Conservation (phyloP, 2,888 invertebrate genomes). For the Tetragonula carbonaria region DNA sequence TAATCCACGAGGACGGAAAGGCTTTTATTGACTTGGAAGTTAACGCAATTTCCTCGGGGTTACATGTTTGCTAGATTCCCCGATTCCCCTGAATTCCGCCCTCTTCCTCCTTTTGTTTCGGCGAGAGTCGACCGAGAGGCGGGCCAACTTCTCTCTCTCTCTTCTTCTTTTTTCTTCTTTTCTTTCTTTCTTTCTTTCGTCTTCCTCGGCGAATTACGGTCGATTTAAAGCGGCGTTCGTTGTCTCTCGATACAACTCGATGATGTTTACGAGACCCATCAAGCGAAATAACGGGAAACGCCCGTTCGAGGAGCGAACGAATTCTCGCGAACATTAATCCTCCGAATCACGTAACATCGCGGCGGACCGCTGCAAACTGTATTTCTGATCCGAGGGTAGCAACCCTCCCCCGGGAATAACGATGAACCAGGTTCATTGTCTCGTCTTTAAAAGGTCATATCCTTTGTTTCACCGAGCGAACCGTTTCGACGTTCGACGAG, state of each 20-base stretch:
- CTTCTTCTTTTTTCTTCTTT: neutral
- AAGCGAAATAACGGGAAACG: neutral
- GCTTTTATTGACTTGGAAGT: slow-evolving; percentile 46
- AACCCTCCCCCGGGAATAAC: neutral
- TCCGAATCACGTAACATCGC: neutral
- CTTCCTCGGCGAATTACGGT: slow-evolving; percentile 27
- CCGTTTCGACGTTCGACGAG: too few relatives aligned
- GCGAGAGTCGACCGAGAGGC: neutral
- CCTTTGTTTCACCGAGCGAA: too few relatives aligned
- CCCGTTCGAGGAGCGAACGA: neutral
- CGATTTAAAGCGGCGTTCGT: slow-evolving; percentile 29
- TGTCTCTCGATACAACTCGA: neutral
- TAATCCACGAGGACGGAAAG: slow-evolving; percentile 13
- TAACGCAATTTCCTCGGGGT: slow-evolving; percentile 31
- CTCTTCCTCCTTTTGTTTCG: neutral
- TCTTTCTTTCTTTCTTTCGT: neutral
- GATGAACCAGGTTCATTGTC: too few relatives aligned
- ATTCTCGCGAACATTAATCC: neutral
- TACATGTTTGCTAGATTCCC: slow-evolving; percentile 23
- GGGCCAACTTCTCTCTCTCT: neutral
- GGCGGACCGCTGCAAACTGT: neutral
- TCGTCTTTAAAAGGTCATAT: too few relatives aligned
- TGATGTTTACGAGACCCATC: slow-evolving; percentile 11
- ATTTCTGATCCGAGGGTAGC: neutral
- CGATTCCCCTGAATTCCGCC: slow-evolving; percentile 15